Evolutionary conservation across 1,140 invertebrate genomes (phyloP).

Genomic region (Dinoponera quadriceps): DNA sequence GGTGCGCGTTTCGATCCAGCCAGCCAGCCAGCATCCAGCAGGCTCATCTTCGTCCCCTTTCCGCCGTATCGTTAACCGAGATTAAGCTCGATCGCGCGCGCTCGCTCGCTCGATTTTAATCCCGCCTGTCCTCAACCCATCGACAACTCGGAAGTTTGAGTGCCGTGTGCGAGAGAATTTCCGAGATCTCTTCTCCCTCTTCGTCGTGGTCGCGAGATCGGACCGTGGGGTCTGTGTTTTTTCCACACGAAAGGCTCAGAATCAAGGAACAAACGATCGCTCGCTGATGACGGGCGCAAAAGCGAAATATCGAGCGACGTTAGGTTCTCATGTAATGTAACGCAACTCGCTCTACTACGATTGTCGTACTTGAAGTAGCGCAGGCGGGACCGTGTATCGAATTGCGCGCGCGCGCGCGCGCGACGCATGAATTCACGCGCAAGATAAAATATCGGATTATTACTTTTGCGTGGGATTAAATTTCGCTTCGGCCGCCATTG

Average conservation of each 20-base stretch:
- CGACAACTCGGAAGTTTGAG: background rate
- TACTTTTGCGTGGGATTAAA: conserved; percentile 60
- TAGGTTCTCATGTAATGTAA: conserved; percentile 1
- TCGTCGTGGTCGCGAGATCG: background rate
- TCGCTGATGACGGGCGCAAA: background rate
- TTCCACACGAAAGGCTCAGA: background rate
- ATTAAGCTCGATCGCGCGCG: background rate
- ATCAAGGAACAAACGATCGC: background rate
- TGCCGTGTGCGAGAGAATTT: conserved; percentile 21
- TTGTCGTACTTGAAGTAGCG: conserved; percentile 11
- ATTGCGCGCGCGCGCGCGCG: too few species aligned
- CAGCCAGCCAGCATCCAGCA: background rate
- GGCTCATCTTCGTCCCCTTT: background rate
- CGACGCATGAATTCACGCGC: conserved; percentile 35
- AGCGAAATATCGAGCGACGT: background rate
- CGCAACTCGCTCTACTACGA: background rate
- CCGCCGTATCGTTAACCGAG: conserved; percentile 24
- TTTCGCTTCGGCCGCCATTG: conserved; percentile 55
- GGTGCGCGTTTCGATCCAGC: background rate
- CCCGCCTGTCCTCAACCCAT: background rate
- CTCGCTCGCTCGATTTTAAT: conserved; percentile 15
- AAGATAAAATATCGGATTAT: conserved; percentile 62
- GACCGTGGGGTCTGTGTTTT: background rate
- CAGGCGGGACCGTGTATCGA: conserved; percentile 11
- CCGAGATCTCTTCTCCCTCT: background rate